Conservation (phyloP, 1,140 invertebrate species). For the Drosophila ficusphila region DNA sequence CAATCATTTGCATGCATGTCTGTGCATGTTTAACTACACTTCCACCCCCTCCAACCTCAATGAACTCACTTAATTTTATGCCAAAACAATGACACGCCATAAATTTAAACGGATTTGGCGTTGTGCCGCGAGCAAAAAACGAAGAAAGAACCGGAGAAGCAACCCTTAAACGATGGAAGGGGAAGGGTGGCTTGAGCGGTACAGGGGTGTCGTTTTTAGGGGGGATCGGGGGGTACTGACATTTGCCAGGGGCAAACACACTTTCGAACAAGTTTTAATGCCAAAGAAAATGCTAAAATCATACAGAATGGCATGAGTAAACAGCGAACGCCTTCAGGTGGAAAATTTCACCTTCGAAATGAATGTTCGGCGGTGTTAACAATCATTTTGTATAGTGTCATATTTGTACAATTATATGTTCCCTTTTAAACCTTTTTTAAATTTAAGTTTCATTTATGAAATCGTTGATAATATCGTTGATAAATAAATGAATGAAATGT, state of each 20-base stretch:
- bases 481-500: no score
- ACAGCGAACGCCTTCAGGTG: neutral
- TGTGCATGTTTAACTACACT: constrained; percentile 71
- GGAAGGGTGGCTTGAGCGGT: neutral
- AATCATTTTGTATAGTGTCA: neutral
- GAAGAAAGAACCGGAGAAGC: neutral
- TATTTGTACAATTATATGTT: no score
- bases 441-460: no score
- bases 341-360: neutral
- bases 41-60: constrained; percentile 12
- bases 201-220: neutral
- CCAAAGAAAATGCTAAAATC: constrained; percentile 34
- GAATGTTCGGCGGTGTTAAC: neutral
- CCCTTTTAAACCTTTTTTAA: no score
- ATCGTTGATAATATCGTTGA: no score
- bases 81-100: constrained; percentile 81
- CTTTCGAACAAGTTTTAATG: constrained; percentile 21
- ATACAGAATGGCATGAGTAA: neutral
- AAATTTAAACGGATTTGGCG: constrained; percentile 80
- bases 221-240: constrained; percentile 14
- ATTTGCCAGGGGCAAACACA: constrained; percentile 7
- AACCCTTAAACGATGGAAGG: constrained; percentile 26
- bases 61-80: constrained; percentile 81
- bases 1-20: constrained; percentile 79
- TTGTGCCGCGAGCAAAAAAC: constrained; percentile 55